These are phyloP conservation scores for Serrognathus titanus DNA, from an alignment of 2,888 invertebrate genomes.

Conservation along the genomic window DNA sequence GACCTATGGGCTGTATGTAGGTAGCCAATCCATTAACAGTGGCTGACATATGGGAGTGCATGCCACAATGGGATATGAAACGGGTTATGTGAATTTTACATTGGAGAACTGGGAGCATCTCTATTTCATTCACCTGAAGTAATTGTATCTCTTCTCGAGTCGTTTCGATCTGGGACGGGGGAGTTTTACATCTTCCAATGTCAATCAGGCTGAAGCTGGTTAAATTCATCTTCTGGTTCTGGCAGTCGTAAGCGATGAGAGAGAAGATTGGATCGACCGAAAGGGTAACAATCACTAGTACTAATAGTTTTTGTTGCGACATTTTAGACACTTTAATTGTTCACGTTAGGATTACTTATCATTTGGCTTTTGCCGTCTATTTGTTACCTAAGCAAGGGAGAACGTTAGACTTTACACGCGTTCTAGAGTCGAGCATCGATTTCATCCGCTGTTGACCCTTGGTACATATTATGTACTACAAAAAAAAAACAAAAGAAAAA, in stretches of 20 bases:
- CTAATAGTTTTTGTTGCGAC: too few relatives aligned
- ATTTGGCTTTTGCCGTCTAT: too few relatives aligned
- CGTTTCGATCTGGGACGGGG: background rate
- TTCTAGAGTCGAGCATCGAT: too few relatives aligned
- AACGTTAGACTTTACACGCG: too few relatives aligned
- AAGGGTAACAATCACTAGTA: too few relatives aligned
- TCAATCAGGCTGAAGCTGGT: constrained; percentile 1
- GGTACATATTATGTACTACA: too few relatives aligned
- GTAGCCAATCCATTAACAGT: background rate
- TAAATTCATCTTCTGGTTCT: constrained; percentile 5
- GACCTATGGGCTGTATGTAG: background rate
- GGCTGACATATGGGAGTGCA: constrained; percentile 8
- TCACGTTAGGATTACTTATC: too few relatives aligned
- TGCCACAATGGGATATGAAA: constrained; percentile 1
- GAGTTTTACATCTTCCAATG: constrained; percentile 1
- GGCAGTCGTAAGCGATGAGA: constrained; percentile 7
- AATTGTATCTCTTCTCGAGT: background rate
- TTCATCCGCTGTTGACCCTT: too few relatives aligned
- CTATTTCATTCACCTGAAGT: background rate
- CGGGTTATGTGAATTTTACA: constrained; percentile 9
- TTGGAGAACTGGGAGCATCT: background rate
- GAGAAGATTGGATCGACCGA: background rate
- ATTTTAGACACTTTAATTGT: too few relatives aligned
- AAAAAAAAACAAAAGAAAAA: too few relatives aligned
- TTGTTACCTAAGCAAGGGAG: too few relatives aligned